These are phyloP conservation scores for Lepidurus apus DNA, from an alignment of 1,140 invertebrate genomes.

Conservation along the genomic window DNA sequence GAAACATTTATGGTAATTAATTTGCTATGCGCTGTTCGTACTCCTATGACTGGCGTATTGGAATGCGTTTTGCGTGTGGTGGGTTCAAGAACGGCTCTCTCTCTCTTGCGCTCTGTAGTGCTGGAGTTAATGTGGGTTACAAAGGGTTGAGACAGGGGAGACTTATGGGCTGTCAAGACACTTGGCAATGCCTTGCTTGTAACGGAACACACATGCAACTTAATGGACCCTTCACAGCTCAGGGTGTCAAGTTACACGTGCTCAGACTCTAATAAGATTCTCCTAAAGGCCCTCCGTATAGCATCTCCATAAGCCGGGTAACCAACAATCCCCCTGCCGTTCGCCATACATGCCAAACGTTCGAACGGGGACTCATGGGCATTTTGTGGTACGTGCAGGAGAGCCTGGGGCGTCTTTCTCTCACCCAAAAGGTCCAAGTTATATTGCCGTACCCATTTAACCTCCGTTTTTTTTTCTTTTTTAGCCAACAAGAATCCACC, in stretches of 20 bases:
- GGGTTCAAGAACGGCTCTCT: background rate
- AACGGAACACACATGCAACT: conserved; percentile 21
- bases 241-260: conserved; percentile 21
- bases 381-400: background rate
- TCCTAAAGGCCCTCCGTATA: conserved; percentile 8
- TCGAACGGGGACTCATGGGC: background rate
- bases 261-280: conserved; percentile 19
- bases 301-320: conserved; percentile 3
- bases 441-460: background rate
- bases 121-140: background rate
- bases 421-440: background rate
- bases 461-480: background rate
- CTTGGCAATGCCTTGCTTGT: conserved; percentile 17
- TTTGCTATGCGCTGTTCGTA: background rate
- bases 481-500: too few species aligned
- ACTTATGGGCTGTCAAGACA: conserved; percentile 18
- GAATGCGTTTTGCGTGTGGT: conserved; percentile 18
- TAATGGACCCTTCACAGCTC: conserved; percentile 21
- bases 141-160: conserved; percentile 10
- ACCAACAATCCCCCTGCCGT: background rate
- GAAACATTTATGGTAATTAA: background rate
- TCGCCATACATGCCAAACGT: background rate
- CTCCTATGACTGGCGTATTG: background rate
- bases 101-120: background rate
- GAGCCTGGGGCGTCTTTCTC: background rate